Evolutionary conservation across 2,888 invertebrate genomes (phyloP), one percentile per base, ranked within the genome.

Genomic region (Fabriciana adippe): DNA sequence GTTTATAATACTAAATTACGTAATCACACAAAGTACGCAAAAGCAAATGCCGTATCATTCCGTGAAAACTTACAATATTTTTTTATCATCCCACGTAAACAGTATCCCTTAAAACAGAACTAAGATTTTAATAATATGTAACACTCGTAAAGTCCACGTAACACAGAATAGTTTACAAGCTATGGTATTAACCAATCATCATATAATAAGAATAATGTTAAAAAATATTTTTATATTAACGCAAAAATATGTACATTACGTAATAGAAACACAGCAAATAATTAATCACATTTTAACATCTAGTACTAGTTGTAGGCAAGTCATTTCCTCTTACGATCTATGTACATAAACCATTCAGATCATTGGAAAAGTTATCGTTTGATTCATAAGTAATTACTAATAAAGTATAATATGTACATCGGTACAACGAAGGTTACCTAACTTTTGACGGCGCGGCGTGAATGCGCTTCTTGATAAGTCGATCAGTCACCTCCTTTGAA

Each of bases 331-430:
- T 47, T 50, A 59, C n/a, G 53, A 56, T 41, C 14, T 26, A 65
- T 57, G 4, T 59, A 65, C 53, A 65, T 53, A 53, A 65, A 64
- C 13, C 50, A 53, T 31, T 65, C 65, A 65, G 65, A 65, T 65
- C 65, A 57, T 65, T 53, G 65, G 57, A 59, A 53, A 16, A 53
- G 21, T 51, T 53, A 53, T 59, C 16, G 8, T 21, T 47, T 14
- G 16, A 15, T 48, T 51, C 16, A 35, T 51, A 11, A 3, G 45
- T 21, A 21, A 57, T 47, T 57, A 53, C 21, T 8, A 4, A 51
- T 18, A 56, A 21, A 6, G 18, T 41, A 56, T 57, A 57, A 21
- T 8, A 21, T 26, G 26, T 45, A 57, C 41, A 45, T 57, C 18
- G 21, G 21, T 21, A 47, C 57, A 57, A 15, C 15, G 14, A 47